A percentile compares a stretch with the other conserved stretches of the same genome.
These are phyloP conservation scores for Eupithecia subfuscata DNA, from an alignment of 2,888 invertebrate genomes.

Conservation along the genomic window DNA sequence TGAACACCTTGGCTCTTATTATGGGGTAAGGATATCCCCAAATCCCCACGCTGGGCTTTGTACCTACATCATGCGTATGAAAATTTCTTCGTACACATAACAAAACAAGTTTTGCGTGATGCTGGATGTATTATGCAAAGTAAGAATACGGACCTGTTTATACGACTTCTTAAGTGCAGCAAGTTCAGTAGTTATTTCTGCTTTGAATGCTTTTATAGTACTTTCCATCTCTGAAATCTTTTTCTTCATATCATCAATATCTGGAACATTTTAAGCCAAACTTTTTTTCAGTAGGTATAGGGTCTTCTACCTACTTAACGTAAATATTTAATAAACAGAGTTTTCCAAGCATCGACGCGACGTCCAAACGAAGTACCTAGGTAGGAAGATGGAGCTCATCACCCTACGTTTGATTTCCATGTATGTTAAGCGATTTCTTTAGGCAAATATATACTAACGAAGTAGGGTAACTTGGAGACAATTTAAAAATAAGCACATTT, in stretches of 20 bases:
- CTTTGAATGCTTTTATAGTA: slow-evolving; percentile 61
- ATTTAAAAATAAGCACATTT: no score
- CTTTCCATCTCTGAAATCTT: slow-evolving; percentile 65
- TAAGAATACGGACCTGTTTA: slow-evolving; percentile 51
- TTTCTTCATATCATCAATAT: slow-evolving; percentile 67
- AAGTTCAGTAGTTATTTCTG: slow-evolving; percentile 56
- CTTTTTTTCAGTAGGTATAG: not conserved
- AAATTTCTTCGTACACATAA: not conserved
- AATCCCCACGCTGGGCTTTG: no score
- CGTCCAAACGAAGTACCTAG: no score
- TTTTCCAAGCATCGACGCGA: no score
- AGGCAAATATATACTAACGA: no score
- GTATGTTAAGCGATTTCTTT: no score
- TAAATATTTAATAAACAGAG: not conserved
- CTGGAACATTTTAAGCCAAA: slow-evolving; percentile 49
- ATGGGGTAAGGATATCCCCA: no score
- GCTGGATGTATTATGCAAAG: not conserved
- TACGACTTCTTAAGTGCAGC: slow-evolving; percentile 50
- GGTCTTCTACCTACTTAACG: not conserved
- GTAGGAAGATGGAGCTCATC: no score
- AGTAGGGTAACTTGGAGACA: no score
- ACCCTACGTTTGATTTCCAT: no score
- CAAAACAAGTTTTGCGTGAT: no score
- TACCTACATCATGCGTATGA: not conserved
- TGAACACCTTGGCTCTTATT: no score